These are phyloP conservation scores for Iphiclides podalirius DNA, from an alignment of 2,888 invertebrate species.

Conservation along the genomic window DNA sequence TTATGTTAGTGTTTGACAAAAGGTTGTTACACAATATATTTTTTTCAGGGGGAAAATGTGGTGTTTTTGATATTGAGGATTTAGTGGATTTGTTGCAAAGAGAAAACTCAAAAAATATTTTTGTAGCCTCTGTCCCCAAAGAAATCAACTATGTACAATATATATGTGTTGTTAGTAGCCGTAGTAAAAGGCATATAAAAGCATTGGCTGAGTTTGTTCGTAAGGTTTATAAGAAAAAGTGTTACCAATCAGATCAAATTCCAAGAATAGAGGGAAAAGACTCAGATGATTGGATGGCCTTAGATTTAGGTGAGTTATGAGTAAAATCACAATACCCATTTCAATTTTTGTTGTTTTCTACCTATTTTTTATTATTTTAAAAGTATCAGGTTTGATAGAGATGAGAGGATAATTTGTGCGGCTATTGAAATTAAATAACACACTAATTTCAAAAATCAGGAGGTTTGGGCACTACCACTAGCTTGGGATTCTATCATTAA, in stretches of 20 bases:
- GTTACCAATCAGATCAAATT: constrained; percentile 79
- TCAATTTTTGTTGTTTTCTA: too few species aligned
- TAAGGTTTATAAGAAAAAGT: constrained; percentile 88
- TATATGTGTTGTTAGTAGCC: constrained; percentile 89
- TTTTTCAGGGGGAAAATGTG: constrained; percentile 85
- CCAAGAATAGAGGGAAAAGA: constrained; percentile 89
- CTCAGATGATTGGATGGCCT: constrained; percentile 91
- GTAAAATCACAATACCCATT: too few species aligned
- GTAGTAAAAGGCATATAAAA: constrained; percentile 86
- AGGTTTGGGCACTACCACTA: too few species aligned
- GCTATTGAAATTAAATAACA: too few species aligned
- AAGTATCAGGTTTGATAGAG: too few species aligned
- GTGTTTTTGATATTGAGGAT: constrained; percentile 94
- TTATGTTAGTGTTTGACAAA: too few species aligned
- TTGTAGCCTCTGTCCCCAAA: constrained; percentile 87
- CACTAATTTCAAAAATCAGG: too few species aligned
- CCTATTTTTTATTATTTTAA: too few species aligned
- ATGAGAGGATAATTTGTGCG: too few species aligned
- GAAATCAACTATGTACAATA: constrained; percentile 91
- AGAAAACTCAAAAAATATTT: constrained; percentile 90
- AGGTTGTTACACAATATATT: too few species aligned
- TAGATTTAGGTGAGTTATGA: constrained; percentile 90
- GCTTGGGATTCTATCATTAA: too few species aligned
- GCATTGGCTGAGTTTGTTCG: constrained; percentile 88
- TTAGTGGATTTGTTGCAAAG: constrained; percentile 86